Evolutionary conservation across 23 tunicate genomes (phyloP).

Genomic region (Styela clava): DNA sequence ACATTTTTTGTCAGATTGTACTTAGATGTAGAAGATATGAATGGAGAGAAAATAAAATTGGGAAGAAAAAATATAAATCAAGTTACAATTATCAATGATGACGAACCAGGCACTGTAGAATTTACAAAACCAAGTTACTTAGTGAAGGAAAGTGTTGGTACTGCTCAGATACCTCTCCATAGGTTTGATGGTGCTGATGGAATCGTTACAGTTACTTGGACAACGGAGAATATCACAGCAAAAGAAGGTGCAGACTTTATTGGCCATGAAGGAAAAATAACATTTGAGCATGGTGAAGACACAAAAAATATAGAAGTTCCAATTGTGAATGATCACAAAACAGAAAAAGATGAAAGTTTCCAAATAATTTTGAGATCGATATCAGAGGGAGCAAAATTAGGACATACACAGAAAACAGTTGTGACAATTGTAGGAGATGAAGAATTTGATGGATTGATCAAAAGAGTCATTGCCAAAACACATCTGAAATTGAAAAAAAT

Average conservation of each 20-base stretch:
- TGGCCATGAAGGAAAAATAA: constrained; percentile 65
- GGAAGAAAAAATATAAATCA: constrained; percentile 86
- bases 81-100: constrained; percentile 96
- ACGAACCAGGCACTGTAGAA: constrained; percentile 97
- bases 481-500: constrained; percentile 74
- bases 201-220: constrained; percentile 67
- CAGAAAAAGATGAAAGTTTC: constrained; percentile 91
- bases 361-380: constrained; percentile 44
- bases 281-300: constrained; percentile 90
- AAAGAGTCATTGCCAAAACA: constrained; percentile 90
- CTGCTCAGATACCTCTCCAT: constrained; percentile 73
- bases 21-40: constrained; percentile 23
- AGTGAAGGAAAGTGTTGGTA: constrained; percentile 90
- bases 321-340: constrained; percentile 83
- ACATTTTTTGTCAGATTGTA: constrained; percentile 87
- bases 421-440: constrained; percentile 99
- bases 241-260: constrained; percentile 79
- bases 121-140: constrained; percentile 90
- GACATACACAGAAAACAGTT: constrained; percentile 87
- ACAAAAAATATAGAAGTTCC: constrained; percentile 66
- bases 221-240: constrained; percentile 51
- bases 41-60: constrained; percentile 49
- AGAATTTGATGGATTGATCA: constrained; percentile 88
- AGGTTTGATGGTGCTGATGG: constrained; percentile 93
- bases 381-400: constrained; percentile 85